A percentile compares a stretch with the other conserved stretches of the same genome.
phyloP scores from a whole-genome alignment of 2,888 invertebrate genomes.

The Synergus gifuensis region DNA sequence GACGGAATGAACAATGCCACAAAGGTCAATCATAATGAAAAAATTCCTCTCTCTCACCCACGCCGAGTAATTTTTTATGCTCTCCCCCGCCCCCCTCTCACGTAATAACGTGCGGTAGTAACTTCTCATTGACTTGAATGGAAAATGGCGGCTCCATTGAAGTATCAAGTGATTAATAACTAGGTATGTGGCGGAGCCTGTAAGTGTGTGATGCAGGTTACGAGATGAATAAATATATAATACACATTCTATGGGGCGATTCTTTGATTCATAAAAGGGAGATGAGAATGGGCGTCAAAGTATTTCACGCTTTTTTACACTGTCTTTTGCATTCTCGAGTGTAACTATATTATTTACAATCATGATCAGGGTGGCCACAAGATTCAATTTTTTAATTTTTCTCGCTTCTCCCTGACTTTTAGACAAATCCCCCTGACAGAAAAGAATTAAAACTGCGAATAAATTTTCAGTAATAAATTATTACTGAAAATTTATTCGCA shows the following conservation, averaged over 20 bases:
- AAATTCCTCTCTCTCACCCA: constrained; percentile 28
- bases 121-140: constrained; percentile 30
- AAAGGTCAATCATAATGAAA: constrained; percentile 39
- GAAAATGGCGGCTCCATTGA: constrained; percentile 34
- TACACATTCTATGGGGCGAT: constrained; percentile 11
- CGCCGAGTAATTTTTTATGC: constrained; percentile 26
- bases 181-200: constrained; percentile 15
- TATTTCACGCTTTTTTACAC: not conserved
- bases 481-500: too few relatives aligned
- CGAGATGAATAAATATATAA: not conserved
- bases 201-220: constrained; percentile 17
- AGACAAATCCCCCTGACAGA: too few relatives aligned
- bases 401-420: too few relatives aligned
- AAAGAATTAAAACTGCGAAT: not conserved
- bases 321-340: not conserved
- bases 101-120: constrained; percentile 5
- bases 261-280: constrained; percentile 35
- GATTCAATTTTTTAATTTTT: too few relatives aligned
- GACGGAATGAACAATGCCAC: constrained; percentile 12
- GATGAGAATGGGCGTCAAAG: not conserved
- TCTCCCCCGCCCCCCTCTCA: not conserved
- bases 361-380: not conserved
- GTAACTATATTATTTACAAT: not conserved
- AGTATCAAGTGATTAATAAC: constrained; percentile 38
- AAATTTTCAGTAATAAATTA: not conserved